These are phyloP conservation scores for Magallana ariakensis DNA, from an alignment of 1,140 invertebrate genomes.

Conservation along the genomic window DNA sequence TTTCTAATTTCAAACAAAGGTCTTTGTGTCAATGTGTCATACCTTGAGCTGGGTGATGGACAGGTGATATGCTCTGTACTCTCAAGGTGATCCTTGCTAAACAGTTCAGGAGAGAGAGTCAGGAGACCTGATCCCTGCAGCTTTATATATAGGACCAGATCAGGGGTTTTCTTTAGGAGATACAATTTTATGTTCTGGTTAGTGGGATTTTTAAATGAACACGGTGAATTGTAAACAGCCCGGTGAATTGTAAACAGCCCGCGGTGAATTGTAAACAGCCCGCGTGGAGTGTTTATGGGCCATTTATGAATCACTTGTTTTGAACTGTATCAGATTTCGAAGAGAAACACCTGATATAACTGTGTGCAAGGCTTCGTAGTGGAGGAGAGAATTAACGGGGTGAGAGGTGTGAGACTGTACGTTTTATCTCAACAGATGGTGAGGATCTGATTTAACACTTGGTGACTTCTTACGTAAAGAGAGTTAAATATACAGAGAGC, in stretches of 20 bases:
- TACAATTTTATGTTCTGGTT: not conserved
- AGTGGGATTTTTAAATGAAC: slow-evolving; percentile 25
- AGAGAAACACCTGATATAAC: not conserved
- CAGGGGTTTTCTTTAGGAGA: not conserved
- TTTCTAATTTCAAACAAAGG: slow-evolving; percentile 20
- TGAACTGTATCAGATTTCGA: slow-evolving; percentile 8
- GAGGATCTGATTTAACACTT: not conserved
- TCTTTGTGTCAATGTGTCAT: slow-evolving; percentile 22
- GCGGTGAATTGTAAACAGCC: not conserved
- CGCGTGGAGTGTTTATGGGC: not conserved
- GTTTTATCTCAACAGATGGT: slow-evolving; percentile 7
- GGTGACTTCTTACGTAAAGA: not conserved
- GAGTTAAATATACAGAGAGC: not conserved
- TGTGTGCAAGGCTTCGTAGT: no score
- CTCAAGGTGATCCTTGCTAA: not conserved
- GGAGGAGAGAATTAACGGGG: no score
- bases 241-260: not conserved
- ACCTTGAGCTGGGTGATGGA: no score
- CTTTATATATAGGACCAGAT: not conserved
- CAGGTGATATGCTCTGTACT: not conserved
- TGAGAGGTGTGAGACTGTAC: not conserved
- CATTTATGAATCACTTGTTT: not conserved
- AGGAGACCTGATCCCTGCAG: not conserved
- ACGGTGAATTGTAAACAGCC: not conserved
- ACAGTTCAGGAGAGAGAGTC: not conserved